Conservation (phyloP, 1,140 invertebrate species). For the Orchesella cincta region DNA sequence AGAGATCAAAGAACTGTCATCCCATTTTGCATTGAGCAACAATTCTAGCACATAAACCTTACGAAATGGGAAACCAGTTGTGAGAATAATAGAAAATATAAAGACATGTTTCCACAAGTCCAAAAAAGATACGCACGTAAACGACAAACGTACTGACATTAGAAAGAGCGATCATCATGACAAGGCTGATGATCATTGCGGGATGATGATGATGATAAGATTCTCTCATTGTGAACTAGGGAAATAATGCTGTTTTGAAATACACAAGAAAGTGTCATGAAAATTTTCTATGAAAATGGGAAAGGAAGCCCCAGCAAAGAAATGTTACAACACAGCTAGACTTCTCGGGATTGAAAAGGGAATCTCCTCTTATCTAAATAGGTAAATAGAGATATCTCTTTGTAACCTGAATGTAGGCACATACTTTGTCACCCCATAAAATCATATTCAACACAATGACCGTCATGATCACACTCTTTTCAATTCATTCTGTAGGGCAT, state of each 20-base stretch:
- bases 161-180: background rate
- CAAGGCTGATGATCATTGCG: constrained; percentile 9
- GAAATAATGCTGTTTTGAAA: background rate
- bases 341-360: constrained; percentile 6
- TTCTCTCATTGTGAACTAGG: background rate
- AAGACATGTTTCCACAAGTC: background rate
- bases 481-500: background rate
- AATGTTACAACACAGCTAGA: background rate
- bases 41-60: background rate
- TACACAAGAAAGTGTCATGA: background rate
- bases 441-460: constrained; percentile 19
- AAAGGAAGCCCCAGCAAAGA: background rate
- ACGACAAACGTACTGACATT: background rate
- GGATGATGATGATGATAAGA: background rate
- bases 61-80: background rate
- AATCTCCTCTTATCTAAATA: background rate
- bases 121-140: background rate
- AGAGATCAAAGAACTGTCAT: background rate
- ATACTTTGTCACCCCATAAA: constrained; percentile 26
- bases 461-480: constrained; percentile 19
- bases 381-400: constrained; percentile 16
- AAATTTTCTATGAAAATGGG: background rate
- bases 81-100: background rate
- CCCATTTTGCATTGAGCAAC: background rate
- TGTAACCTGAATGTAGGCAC: background rate